A percentile compares a stretch with the other conserved stretches of the same genome.
phyloP scores from a whole-genome alignment of 2,888 invertebrate species.

The Drosophila gaucha region DNA sequence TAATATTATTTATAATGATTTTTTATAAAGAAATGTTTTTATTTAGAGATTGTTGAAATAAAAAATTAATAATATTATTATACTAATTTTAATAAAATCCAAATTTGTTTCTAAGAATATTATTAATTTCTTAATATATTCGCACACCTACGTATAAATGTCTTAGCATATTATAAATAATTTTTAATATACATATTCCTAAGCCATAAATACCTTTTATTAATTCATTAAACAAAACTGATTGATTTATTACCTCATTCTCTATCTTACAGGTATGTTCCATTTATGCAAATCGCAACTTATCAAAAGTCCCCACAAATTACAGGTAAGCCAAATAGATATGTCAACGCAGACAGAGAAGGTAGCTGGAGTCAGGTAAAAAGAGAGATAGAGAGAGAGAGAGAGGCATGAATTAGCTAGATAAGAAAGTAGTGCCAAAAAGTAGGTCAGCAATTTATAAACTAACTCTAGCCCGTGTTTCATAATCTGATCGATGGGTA shows the following conservation, averaged over 20 bases:
- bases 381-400: background rate
- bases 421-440: conserved; percentile 1
- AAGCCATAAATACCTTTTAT: background rate
- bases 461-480: too few relatives aligned
- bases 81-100: too few relatives aligned
- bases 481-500: background rate
- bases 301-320: conserved; percentile 21
- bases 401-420: background rate
- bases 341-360: background rate
- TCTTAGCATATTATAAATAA: background rate
- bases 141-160: too few relatives aligned
- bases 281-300: conserved; percentile 37
- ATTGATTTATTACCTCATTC: conserved; percentile 33
- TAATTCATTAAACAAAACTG: conserved; percentile 17
- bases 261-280: conserved; percentile 57
- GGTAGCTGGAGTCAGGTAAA: too few relatives aligned
- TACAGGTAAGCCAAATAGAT: conserved; percentile 41
- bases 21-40: too few relatives aligned
- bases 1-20: too few relatives aligned
- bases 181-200: background rate
- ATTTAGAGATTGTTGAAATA: too few relatives aligned
- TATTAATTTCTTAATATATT: too few relatives aligned
- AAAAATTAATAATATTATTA: too few relatives aligned
- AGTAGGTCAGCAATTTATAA: background rate
- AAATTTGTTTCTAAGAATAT: too few relatives aligned